phyloP scores from a whole-genome alignment of 2,797 vertebrate species.

The Leptatherina wallacei region DNA sequence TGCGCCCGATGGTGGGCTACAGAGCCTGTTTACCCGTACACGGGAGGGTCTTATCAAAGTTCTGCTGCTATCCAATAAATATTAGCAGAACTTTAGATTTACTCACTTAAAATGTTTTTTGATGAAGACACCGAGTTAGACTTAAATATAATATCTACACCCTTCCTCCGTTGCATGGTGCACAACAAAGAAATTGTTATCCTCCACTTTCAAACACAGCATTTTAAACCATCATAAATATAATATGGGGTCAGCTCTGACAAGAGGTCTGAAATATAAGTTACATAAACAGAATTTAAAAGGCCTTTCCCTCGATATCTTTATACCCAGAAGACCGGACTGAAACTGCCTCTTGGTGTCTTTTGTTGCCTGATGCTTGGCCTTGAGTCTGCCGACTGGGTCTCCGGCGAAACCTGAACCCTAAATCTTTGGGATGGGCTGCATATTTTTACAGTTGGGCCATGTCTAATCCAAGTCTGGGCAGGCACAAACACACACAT shows the following conservation, averaged over 20 bases:
- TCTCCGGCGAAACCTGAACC: constrained; percentile 44
- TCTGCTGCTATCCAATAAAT: no score
- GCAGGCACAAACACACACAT: constrained; percentile 23
- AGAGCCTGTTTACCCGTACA: no score
- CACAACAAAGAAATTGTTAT: no score
- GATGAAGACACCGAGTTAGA: not conserved
- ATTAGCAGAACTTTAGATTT: no score
- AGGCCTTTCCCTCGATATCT: not conserved
- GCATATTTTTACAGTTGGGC: constrained; percentile 45
- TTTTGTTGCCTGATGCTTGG: constrained; percentile 33
- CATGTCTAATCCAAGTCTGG: constrained; percentile 34
- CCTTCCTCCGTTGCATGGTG: no score
- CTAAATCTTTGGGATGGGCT: constrained; percentile 34
- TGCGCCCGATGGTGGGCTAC: no score
- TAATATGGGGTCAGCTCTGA: not conserved
- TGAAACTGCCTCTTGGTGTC: not conserved
- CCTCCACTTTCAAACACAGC: no score
- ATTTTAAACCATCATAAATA: no score
- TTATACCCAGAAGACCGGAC: not conserved
- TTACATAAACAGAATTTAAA: not conserved
- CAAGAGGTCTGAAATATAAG: not conserved
- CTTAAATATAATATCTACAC: not conserved
- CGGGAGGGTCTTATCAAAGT: no score
- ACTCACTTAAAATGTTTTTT: no score
- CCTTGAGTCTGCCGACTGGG: constrained; percentile 47